Conservation (phyloP, 2,797 vertebrate species). For the Fratercula arctica region DNA sequence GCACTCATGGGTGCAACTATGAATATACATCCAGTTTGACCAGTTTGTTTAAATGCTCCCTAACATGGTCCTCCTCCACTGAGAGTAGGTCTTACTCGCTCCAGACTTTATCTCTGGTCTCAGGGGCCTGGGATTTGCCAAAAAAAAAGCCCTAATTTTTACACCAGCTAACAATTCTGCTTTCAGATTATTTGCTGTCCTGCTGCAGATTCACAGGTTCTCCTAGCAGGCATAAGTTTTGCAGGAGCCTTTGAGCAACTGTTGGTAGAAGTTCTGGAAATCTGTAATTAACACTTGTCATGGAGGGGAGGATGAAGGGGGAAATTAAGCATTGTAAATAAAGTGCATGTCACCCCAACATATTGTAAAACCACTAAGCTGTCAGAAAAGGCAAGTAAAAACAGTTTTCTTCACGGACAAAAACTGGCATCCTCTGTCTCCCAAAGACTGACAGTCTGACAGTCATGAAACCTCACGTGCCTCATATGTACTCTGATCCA, state of each 20-base stretch:
- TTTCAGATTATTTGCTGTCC: neutral
- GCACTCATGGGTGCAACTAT: neutral
- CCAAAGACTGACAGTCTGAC: neutral
- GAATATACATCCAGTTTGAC: neutral
- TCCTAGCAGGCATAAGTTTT: neutral
- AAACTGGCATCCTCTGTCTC: neutral
- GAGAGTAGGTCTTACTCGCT: neutral
- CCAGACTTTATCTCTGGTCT: neutral
- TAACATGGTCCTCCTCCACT: neutral
- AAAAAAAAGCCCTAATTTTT: neutral
- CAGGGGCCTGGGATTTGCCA: neutral
- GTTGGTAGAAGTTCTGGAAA: neutral
- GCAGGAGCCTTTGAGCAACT: neutral
- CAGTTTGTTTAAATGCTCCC: neutral
- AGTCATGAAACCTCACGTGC: rapidly evolving
- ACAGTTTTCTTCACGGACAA: rapidly evolving
- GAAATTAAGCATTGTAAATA: neutral
- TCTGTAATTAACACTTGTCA: neutral
- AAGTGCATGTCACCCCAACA: neutral
- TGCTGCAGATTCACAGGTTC: neutral
- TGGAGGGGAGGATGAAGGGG: neutral
- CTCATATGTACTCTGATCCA: neutral
- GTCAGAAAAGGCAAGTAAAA: neutral
- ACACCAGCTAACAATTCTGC: neutral
- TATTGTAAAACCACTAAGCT: neutral